These are phyloP conservation scores for Bibio marci DNA, from an alignment of 2,888 invertebrate genomes.

Conservation along the genomic window DNA sequence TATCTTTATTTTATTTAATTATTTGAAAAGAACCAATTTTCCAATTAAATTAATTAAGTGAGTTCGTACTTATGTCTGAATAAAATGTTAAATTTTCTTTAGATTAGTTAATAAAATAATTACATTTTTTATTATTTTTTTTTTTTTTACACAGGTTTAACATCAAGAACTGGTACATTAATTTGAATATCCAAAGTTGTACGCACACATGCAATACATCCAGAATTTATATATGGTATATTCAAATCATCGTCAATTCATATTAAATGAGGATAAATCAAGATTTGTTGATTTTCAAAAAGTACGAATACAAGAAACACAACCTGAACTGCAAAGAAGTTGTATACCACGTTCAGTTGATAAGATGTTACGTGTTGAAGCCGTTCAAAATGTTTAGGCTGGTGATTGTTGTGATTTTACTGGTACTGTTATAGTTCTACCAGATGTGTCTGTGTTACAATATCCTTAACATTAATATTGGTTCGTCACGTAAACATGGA, in stretches of 20 bases:
- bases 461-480: constrained; percentile 67
- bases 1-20: too few species aligned
- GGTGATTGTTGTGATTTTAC: constrained; percentile 81
- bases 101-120: not conserved
- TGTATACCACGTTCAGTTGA: constrained; percentile 94
- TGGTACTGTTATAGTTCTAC: constrained; percentile 91
- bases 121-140: too few species aligned
- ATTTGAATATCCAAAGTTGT: constrained; percentile 92
- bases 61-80: too few species aligned
- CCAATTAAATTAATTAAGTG: too few species aligned
- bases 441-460: constrained; percentile 79
- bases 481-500: constrained; percentile 51
- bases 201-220: constrained; percentile 96
- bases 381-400: constrained; percentile 84
- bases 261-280: constrained; percentile 84
- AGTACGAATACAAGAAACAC: constrained; percentile 92
- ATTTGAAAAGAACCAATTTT: too few species aligned
- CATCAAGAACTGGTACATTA: constrained; percentile 83
- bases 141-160: constrained; percentile 48
- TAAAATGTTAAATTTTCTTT: not conserved
- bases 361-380: constrained; percentile 84
- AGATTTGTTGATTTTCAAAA: constrained; percentile 97
- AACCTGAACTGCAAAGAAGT: constrained; percentile 89
- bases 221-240: constrained; percentile 86
- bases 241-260: constrained; percentile 75